A percentile compares a stretch with the other conserved stretches of the same genome.
phyloP scores from a whole-genome alignment of 2,113 vertebrate genomes.

The Sapayoa aenigma region DNA sequence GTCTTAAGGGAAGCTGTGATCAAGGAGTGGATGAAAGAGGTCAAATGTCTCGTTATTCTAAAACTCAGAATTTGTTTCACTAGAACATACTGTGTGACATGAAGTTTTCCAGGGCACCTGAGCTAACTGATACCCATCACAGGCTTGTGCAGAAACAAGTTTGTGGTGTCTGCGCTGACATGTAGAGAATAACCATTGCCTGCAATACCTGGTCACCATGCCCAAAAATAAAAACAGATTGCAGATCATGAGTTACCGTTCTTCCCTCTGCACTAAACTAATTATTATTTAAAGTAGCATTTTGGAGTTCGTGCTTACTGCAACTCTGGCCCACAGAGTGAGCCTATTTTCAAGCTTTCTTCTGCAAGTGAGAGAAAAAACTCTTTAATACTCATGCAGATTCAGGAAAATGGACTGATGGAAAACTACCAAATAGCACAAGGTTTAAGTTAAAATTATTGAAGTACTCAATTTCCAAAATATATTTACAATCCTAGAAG shows the following conservation, averaged over 20 bases:
- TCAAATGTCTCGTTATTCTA: background rate
- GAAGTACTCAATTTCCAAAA: background rate
- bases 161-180: background rate
- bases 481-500: background rate
- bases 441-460: background rate
- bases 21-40: background rate
- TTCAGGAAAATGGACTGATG: background rate
- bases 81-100: background rate
- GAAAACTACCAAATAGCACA: background rate
- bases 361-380: background rate
- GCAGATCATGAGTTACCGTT: background rate
- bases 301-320: background rate
- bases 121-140: background rate
- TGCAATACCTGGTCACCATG: background rate
- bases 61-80: background rate
- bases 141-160: background rate
- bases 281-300: background rate
- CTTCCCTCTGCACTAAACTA: background rate
- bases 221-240: background rate
- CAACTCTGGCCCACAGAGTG: background rate
- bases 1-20: background rate
- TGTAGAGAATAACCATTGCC: background rate
- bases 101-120: background rate
- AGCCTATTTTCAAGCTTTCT: background rate
- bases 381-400: background rate